Base-by-base conservation (phyloP, 92 coral and sea anemone genomes). In the Parazoanthus darwini region DNA sequence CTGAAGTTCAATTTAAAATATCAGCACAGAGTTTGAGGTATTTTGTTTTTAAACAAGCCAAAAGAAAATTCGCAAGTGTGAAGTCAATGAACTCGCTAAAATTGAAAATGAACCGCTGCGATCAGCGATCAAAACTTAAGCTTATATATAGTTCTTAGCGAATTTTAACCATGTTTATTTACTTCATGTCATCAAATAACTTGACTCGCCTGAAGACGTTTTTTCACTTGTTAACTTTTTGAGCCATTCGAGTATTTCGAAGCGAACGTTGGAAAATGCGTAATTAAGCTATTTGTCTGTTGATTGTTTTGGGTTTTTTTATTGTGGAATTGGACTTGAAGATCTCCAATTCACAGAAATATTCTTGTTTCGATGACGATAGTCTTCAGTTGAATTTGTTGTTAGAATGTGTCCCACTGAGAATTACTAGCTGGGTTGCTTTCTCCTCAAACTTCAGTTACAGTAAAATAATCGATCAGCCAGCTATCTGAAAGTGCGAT, bases 351-450 rank as follows among this genome's bases (percentile, higher is more conserved):
- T 75, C 79, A 36, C 44, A 75, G 79, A 75, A 75, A 38, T 75
- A 75, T 75, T 75, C 79, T 75, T 75, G 79, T 75, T 75, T 75
- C 79, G 44, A 75, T 75, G 23, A 75, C 79, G 50, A 75, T 75
- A 75, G 79, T 75, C 79, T 75, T 75, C 51, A 75, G 79, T 75
- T 75, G 50, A 75, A 75, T 75, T 75, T 75, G 79, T 75, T 71
- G 75, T 71, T 71, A 71, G 38, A 71, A 25, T 71, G 75, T 71
- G 75, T n/a, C 36, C 38, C 25, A 7, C 74, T 67, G 74, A 72
- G n/a, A 72, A 72, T 72, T 72, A 72, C 33, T 72, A 72, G 77
- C 39, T 72, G 42, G 77, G 37, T 72, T 72, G 77, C 77, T 72
- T 72, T 72, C 42, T 76, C 50, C 80, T 76, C 80, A 76, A 42